Base-by-base conservation (phyloP, 2,797 vertebrate genomes). In the Acridotheres tristis region DNA sequence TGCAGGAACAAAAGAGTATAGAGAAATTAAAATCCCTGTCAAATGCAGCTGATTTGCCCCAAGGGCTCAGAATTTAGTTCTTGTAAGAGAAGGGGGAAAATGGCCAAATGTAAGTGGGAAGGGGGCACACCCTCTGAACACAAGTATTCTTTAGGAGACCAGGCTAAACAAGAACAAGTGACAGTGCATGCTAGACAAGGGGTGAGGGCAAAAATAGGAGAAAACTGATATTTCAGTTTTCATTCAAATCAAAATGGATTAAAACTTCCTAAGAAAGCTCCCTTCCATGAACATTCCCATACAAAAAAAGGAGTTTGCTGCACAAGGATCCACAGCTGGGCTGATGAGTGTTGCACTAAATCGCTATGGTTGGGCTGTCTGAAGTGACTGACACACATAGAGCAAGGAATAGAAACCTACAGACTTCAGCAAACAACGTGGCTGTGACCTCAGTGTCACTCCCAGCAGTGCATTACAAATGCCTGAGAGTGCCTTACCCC, bases 341-440 rank as follows among this genome's bases (percentile, higher is more conserved):
- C 47, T 74, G 50, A 38, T 57, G 9, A 63, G 17, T 11, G 6
- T 59, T 76, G 34, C 53, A 57, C 17, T 67, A 45, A 34, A 84
- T 42, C 8, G 2, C 36, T 34, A 38, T 4, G 78, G n/a, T 15
- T 73, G 45, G 62, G 55, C 51, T 88, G 48, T 54, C 36, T 76
- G 61, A 94, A 93, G 75, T 40, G 59, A 53, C 45, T 3, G 5
- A 36, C 53, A 63, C 5, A 61, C 30, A 58, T 0, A n/a, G n/a
- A 85, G 23, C 30, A 47, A 89, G 38, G 51, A 84, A 85, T 7
- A 74, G 59, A 79, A 95, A 93, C 85, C 75, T 94, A 62, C 22
- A 85, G 81, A 72, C 78, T 85, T 82, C 61, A 90, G 90, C 69
- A 90, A 94, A 94, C 59, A 76, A 40, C 19, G 59, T 65, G 78